Percentiles rank a stretch among this genome's conserved stretches.
Conservation (phyloP, 2,888 invertebrate genomes). For the Dryomyza anilis region DNA sequence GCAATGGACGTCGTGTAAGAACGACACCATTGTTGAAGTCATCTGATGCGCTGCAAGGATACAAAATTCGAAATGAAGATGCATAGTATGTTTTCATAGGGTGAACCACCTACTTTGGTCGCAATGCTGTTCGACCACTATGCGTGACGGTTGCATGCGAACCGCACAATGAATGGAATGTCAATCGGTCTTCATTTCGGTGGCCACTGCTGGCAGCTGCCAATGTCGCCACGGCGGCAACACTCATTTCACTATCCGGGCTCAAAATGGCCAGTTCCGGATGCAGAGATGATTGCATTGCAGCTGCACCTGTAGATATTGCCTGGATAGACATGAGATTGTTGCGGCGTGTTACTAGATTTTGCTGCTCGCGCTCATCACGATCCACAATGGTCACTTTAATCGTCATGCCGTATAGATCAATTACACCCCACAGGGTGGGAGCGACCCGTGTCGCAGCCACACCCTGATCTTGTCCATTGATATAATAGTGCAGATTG, state of each 20-base stretch:
- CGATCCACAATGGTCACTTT: conserved; percentile 86
- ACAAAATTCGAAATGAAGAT: background rate
- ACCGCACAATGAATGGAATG: conserved; percentile 91
- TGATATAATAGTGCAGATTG: conserved; percentile 90
- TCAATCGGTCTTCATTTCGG: conserved; percentile 71
- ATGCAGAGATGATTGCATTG: conserved; percentile 17
- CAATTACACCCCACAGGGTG: conserved; percentile 91
- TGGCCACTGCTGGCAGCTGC: conserved; percentile 40
- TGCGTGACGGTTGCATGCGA: conserved; percentile 91
- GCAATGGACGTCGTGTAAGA: conserved; percentile 82
- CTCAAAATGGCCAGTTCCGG: conserved; percentile 58
- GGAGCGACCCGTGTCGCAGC: conserved; percentile 82
- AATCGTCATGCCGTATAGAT: conserved; percentile 93
- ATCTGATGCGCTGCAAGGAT: conserved; percentile 74
- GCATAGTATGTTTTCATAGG: background rate
- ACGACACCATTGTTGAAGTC: conserved; percentile 95
- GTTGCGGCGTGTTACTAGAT: conserved; percentile 73
- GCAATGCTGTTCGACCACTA: conserved; percentile 86
- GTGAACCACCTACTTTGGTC: conserved; percentile 79
- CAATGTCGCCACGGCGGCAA: conserved; percentile 41
- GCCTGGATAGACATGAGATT: conserved; percentile 60
- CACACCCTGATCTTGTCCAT: conserved; percentile 90
- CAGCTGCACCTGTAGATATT: background rate
- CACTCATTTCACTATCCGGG: conserved; percentile 56
- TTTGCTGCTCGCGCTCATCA: conserved; percentile 77